Conservation (phyloP, 2,888 invertebrate genomes). For the Anodontia alba region DNA sequence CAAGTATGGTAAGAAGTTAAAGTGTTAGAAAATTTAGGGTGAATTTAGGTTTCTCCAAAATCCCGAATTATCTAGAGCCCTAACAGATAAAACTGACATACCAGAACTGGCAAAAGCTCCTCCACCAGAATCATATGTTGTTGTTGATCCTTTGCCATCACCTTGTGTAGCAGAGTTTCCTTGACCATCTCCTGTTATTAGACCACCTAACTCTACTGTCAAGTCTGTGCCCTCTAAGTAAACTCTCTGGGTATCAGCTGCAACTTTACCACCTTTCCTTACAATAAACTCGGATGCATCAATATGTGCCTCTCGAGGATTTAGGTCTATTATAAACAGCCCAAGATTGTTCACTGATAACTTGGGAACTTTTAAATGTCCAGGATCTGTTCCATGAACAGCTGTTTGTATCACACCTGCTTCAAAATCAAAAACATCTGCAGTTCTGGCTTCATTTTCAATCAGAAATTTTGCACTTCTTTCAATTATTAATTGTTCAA, state of each 20-base stretch:
- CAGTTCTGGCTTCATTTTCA: constrained; percentile 62
- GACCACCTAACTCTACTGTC: constrained; percentile 63
- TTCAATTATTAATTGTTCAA: constrained; percentile 70
- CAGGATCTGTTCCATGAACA: constrained; percentile 41
- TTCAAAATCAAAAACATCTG: constrained; percentile 18
- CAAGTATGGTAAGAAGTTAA: too few species aligned
- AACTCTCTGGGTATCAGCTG: constrained; percentile 35
- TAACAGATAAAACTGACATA: too few species aligned
- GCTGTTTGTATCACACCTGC: constrained; percentile 47
- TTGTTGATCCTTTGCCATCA: constrained; percentile 57
- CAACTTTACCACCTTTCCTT: constrained; percentile 66
- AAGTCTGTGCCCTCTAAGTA: constrained; percentile 52
- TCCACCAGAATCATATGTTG: constrained; percentile 59
- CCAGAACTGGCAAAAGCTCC: constrained; percentile 70
- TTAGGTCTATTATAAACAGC: constrained; percentile 56
- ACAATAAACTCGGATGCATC: constrained; percentile 53
- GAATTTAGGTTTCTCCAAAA: too few species aligned
- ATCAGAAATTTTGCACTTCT: constrained; percentile 66
- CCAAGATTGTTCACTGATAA: constrained; percentile 69
- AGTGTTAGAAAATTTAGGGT: too few species aligned
- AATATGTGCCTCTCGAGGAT: constrained; percentile 54
- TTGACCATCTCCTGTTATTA: constrained; percentile 62
- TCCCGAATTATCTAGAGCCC: too few species aligned
- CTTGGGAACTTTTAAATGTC: constrained; percentile 50
- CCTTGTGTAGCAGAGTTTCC: constrained; percentile 62